Evolutionary conservation across 1,140 invertebrate species (phyloP), one percentile per base, ranked within the genome.

Genomic region (Calephelis nemesis): DNA sequence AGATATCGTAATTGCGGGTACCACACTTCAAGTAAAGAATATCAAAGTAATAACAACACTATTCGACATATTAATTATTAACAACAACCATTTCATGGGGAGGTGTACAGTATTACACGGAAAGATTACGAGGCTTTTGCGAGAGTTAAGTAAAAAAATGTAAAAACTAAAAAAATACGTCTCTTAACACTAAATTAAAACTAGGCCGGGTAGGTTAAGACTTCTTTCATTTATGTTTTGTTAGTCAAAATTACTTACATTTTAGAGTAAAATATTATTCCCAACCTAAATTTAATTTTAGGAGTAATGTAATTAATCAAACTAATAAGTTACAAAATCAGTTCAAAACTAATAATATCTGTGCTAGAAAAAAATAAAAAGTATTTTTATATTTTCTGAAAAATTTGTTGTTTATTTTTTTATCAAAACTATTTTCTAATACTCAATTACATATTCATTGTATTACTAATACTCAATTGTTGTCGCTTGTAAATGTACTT

Each of bases 141-240:
- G 64, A 75, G 45, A 50, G n/a, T 76, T 78, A 52, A 40, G 4
- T 47, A 79, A 66, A 73, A 71, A 70, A 69, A 68, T 75, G 68
- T 63, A 73, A 72, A 75, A 71, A 71, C 52, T 60, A 73, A 80
- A 73, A 78, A 81, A 77, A 52, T 77, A 72, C 85, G 87, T 87
- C 85, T 90, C 87, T 85, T 77, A 78, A 78, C 79, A 83, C 77
- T 79, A 83, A 90, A 82, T 77, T 78, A 74, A 85, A 82, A 81
- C 86, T 88, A 88, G 74, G 86, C 85, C 85, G 88, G 88, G 84
- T 89, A 84, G 76, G 73, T 76, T 72, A 74, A 80, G 83, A 76
- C 42, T 74, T 64, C 70, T 74, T 76, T 74, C 58, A 66, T 70
- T 71, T 70, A 68, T 74, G 45, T 70, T 73, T 77, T 82, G 68